Conservation (phyloP, 2,113 vertebrate species). For the Microtus ochrogaster region DNA sequence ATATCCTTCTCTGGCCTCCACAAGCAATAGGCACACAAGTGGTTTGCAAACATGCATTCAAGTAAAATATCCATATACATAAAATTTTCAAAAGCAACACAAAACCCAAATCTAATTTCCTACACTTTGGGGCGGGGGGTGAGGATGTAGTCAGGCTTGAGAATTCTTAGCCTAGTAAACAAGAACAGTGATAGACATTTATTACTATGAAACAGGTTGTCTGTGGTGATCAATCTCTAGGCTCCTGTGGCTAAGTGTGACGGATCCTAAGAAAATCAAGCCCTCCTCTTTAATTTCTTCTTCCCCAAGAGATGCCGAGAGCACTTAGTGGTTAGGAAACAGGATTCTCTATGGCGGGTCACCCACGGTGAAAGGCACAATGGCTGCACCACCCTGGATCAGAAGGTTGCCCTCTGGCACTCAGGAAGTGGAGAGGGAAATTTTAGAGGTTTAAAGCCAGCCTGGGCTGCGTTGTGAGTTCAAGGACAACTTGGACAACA, state of each 20-base stretch:
- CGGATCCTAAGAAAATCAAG: neutral
- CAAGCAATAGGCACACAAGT: neutral
- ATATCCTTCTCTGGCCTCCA: neutral
- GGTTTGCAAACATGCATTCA: neutral
- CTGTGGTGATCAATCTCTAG: neutral
- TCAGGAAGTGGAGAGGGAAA: neutral
- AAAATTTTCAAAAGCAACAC: neutral
- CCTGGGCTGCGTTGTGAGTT: neutral
- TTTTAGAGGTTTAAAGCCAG: neutral
- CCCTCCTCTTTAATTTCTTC: neutral
- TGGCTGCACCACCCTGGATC: neutral
- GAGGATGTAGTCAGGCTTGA: neutral
- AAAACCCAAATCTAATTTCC: neutral
- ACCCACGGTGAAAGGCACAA: rapidly evolving
- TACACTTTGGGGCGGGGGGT: neutral
- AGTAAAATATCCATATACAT: neutral
- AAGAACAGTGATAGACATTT: neutral
- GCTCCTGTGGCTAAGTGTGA: neutral
- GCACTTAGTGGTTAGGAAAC: neutral
- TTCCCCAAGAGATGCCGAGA: neutral
- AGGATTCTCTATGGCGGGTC: neutral
- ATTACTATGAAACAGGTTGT: neutral
- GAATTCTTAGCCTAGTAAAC: conserved; percentile 2
- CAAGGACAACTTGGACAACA: neutral
- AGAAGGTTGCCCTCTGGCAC: neutral